Evolutionary conservation across 2,797 vertebrate species (phyloP), one percentile per base, ranked within the genome.

Genomic region (Microctenopoma lineatum): DNA sequence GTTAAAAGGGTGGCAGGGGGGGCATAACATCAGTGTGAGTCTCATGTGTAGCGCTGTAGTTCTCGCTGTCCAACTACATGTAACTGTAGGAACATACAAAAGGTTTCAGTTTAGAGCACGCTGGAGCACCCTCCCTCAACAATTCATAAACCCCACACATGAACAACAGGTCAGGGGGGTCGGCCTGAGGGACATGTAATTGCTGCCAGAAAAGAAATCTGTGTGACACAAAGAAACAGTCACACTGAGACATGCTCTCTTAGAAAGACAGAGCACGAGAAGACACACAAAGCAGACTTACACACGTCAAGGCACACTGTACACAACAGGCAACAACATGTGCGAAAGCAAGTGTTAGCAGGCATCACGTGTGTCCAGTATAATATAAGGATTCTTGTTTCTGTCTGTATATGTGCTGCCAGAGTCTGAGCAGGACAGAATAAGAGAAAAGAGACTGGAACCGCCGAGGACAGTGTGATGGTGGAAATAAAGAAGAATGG

Each of bases 391-490:
- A 48, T 69, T 72, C n/a, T 21, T 66, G 48, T 45, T 61, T 63
- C 21, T 41, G 58, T 60, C 42, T 53, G 2, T 75, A 52, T 52
- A 12, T 36, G n/a, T 36, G 56, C 64, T 75, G 69, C 75, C 78
- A 70, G 50, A 71, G 56, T 59, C 21, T 25, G 27, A 65, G 42
- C 26, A 61, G 51, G 62, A 67, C 18, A 62, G 50, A 79, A 80
- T 61, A 70, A 61, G 56, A 79, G 55, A 71, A 69, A 52, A 54
- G 26, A 75, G 39, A 73, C 25, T 82, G 76, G 48, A 75, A 67
- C 52, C 53, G 63, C 34, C 15, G 46, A 3, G 11, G 70, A 64
- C 61, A 57, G 61, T 65, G 48, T 51, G 66, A 67, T 50, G 56
- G 54, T 65, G 50, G 59, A 61, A 73, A 66, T 59, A 45, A 70